Evolutionary conservation across 2,888 invertebrate species (phyloP).

Genomic region (Dascillus cervinus): DNA sequence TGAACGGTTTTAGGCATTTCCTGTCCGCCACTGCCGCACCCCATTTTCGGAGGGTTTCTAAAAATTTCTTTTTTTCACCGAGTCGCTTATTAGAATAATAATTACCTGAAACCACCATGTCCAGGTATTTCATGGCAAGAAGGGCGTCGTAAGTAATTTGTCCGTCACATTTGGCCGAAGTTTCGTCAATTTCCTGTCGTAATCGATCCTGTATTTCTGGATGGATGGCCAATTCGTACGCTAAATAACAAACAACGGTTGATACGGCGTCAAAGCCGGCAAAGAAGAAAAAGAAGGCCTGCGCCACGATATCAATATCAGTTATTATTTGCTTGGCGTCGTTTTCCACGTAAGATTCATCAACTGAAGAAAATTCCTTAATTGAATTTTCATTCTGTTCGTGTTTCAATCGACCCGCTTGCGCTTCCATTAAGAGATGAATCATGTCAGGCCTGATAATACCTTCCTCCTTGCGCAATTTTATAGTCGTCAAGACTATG

Average conservation of each 20-base stretch:
- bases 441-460: conserved; percentile 43
- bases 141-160: conserved; percentile 40
- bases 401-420: no score
- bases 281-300: conserved; percentile 12
- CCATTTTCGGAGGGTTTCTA: conserved; percentile 48
- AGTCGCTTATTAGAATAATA: no score
- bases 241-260: conserved; percentile 30
- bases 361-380: no score
- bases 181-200: conserved; percentile 30
- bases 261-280: conserved; percentile 26
- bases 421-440: conserved; percentile 47
- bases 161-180: conserved; percentile 28
- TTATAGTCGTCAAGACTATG: conserved; percentile 17
- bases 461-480: conserved; percentile 14
- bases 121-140: conserved; percentile 46
- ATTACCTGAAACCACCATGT: conserved; percentile 39
- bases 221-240: conserved; percentile 36
- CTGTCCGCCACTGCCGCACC: conserved; percentile 45
- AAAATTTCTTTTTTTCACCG: conserved; percentile 3
- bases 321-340: no score
- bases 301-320: conserved; percentile 12
- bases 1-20: conserved; percentile 43
- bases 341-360: no score
- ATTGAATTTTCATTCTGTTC: no score
- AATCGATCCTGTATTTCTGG: conserved; percentile 36